Conservation (phyloP, 2,113 vertebrate species). For the Pedionomus torquatus region DNA sequence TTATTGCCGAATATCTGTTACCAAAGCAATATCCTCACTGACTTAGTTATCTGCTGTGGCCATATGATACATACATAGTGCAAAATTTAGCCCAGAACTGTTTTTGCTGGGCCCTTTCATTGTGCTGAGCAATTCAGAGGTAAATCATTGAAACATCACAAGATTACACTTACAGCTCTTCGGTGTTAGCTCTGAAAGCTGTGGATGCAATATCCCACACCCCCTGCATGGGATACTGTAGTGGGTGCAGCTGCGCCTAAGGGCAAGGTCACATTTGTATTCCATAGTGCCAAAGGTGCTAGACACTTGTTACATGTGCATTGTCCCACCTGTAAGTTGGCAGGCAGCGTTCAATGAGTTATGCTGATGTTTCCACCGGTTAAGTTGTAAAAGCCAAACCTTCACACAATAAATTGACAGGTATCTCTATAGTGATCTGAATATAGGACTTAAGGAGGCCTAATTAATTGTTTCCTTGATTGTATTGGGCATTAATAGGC, state of each 20-base stretch:
- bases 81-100: neutral
- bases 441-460: neutral
- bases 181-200: neutral
- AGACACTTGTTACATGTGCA: neutral
- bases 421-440: neutral
- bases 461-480: neutral
- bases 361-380: neutral
- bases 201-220: neutral
- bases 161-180: neutral
- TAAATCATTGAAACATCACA: neutral
- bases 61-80: neutral
- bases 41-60: neutral
- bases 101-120: neutral
- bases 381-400: neutral
- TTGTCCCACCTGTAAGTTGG: neutral
- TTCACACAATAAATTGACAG: neutral
- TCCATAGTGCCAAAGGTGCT: accelerated
- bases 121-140: neutral
- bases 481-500: neutral
- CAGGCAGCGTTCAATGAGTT: accelerated
- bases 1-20: neutral
- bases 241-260: neutral
- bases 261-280: neutral
- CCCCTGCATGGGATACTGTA: neutral
- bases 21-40: neutral